phyloP scores from a whole-genome alignment of 2,113 vertebrate species.

The Stomatorhinus ivindoensis region DNA sequence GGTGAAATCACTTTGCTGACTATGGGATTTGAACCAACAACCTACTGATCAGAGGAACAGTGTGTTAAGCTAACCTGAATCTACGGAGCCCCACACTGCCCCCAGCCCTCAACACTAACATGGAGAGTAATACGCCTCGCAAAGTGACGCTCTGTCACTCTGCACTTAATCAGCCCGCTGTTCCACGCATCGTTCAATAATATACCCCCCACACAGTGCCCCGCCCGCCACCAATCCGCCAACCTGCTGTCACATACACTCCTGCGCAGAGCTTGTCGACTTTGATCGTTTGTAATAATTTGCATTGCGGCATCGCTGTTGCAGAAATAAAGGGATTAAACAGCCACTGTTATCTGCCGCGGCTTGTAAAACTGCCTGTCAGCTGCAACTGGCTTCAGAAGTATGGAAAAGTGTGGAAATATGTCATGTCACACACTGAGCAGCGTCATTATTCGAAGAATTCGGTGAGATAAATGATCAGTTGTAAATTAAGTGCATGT shows the following conservation, averaged over 20 bases:
- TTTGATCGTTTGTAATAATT: slow-evolving; percentile 62
- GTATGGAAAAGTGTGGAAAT: background rate
- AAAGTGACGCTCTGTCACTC: background rate
- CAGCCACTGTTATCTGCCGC: slow-evolving; percentile 62
- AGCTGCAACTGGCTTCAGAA: slow-evolving; percentile 21
- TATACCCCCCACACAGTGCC: background rate
- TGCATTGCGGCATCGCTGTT: slow-evolving; percentile 44
- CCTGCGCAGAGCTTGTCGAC: slow-evolving; percentile 1
- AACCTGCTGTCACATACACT: background rate
- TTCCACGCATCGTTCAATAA: background rate
- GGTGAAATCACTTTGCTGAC: background rate
- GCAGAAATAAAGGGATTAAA: slow-evolving; percentile 60
- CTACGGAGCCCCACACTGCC: background rate
- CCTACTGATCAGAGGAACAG: background rate
- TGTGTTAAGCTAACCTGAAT: background rate
- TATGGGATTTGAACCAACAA: background rate
- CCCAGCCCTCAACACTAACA: background rate
- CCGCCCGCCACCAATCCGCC: background rate
- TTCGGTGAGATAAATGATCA: background rate
- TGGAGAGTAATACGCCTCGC: background rate
- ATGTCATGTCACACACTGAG: background rate
- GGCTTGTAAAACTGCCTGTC: slow-evolving; percentile 65
- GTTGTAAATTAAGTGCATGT: background rate
- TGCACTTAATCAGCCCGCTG: background rate
- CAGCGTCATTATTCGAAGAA: background rate